A percentile compares a stretch with the other conserved stretches of the same genome.
Conservation (phyloP, 2,113 vertebrate species). For the Muscicapa adusta region DNA sequence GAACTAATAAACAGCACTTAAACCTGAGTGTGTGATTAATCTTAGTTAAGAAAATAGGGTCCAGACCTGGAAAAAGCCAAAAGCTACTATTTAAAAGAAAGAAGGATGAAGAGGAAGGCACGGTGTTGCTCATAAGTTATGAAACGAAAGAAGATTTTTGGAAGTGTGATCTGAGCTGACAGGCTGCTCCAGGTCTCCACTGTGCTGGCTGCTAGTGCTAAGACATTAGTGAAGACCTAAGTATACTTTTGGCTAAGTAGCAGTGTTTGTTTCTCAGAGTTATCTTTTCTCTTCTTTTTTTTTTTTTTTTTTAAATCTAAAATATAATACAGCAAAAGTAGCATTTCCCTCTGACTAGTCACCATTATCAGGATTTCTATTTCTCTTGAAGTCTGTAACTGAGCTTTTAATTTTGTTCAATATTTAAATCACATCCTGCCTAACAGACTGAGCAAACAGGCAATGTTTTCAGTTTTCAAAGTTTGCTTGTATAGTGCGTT, state of each 20-base stretch:
- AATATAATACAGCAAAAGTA: not conserved
- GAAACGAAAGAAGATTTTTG: not conserved
- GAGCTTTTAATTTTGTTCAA: not conserved
- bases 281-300: rapidly evolving
- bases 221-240: rapidly evolving
- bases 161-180: not conserved
- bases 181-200: not conserved
- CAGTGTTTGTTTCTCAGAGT: not conserved
- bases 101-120: not conserved
- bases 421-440: not conserved
- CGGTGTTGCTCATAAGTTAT: not conserved
- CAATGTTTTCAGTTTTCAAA: not conserved
- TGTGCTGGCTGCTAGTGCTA: not conserved
- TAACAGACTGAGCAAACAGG: not conserved
- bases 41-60: not conserved
- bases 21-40: not conserved
- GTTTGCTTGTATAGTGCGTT: not conserved
- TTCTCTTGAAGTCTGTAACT: not conserved
- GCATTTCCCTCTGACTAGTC: not conserved
- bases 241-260: not conserved
- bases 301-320: not conserved
- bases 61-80: not conserved
- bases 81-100: not conserved
- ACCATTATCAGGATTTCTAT: not conserved
- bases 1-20: not conserved